Percentiles rank a stretch among this genome's conserved stretches.
Evolutionary conservation across 1,140 invertebrate species (phyloP).

Genomic region (Zeugodacus cucurbitae): DNA sequence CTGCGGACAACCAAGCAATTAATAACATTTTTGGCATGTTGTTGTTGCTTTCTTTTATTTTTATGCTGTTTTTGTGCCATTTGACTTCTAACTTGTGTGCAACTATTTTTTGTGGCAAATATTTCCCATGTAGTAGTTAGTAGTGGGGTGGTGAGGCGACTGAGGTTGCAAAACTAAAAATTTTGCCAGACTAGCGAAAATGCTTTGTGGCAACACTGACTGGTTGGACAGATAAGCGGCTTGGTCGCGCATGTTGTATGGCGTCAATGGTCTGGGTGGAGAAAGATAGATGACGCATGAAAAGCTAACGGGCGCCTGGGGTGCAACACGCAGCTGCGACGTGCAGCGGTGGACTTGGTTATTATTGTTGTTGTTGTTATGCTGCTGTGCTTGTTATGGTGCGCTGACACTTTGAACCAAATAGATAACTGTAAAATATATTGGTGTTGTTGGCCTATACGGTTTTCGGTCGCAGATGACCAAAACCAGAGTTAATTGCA

Average conservation of each 20-base stretch:
- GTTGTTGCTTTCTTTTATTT: neutral
- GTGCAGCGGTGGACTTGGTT: neutral
- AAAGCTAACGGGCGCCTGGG: neutral
- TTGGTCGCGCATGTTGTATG: neutral
- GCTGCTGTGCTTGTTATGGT: neutral
- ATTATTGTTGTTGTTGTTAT: neutral
- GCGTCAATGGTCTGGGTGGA: neutral
- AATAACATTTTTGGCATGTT: constrained; percentile 3
- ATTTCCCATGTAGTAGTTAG: neutral
- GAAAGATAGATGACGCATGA: constrained; percentile 12
- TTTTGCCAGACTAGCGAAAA: neutral
- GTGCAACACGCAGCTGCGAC: neutral
- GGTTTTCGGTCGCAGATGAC: neutral
- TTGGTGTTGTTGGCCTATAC: neutral
- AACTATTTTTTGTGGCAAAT: neutral
- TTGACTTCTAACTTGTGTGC: neutral
- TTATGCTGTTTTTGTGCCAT: neutral
- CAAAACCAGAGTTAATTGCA: neutral
- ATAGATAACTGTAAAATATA: neutral
- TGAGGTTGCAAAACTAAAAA: neutral
- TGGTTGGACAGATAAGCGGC: neutral
- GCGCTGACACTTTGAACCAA: constrained; percentile 3
- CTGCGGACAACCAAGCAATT: constrained; percentile 24
- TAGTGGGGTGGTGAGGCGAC: neutral
- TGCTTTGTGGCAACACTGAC: neutral